Percentiles rank a stretch among this genome's conserved stretches.
Conservation (phyloP, 1,140 invertebrate species). For the Drosophila navojoa region DNA sequence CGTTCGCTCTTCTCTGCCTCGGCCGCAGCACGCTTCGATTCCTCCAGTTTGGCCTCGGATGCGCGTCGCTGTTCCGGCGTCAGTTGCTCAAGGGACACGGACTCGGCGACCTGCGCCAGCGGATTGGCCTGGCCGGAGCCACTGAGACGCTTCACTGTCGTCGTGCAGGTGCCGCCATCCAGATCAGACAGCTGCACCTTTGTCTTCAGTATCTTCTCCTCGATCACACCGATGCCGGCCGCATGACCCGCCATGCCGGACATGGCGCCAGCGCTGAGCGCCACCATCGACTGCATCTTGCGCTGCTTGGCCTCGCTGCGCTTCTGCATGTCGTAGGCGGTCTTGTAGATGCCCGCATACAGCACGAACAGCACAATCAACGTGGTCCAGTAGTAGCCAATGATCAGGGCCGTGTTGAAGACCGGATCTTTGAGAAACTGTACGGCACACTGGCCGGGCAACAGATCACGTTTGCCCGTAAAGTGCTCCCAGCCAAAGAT, state of each 20-base stretch:
- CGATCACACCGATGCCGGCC: constrained; percentile 90
- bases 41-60: constrained; percentile 83
- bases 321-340: constrained; percentile 98
- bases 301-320: constrained; percentile 97
- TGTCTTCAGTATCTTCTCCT: constrained; percentile 89
- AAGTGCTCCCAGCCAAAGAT: constrained; percentile 99
- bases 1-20: constrained; percentile 91
- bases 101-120: constrained; percentile 60
- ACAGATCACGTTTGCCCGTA: constrained; percentile 94
- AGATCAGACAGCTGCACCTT: constrained; percentile 72
- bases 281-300: constrained; percentile 97
- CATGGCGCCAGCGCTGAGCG: constrained; percentile 93
- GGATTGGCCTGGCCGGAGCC: constrained; percentile 76
- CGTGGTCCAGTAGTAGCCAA: constrained; percentile 99
- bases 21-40: constrained; percentile 84
- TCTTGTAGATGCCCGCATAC: constrained; percentile 99
- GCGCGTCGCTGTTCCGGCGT: constrained; percentile 66
- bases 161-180: constrained; percentile 49
- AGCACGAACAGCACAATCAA: constrained; percentile 96
- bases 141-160: constrained; percentile 62
- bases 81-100: constrained; percentile 54
- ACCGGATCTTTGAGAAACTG: constrained; percentile 99
- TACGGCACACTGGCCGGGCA: constrained; percentile 96
- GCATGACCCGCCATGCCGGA: constrained; percentile 94
- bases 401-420: constrained; percentile 98